Conservation (phyloP, 1,140 invertebrate species). For the Pseudobourletiella spinata region DNA sequence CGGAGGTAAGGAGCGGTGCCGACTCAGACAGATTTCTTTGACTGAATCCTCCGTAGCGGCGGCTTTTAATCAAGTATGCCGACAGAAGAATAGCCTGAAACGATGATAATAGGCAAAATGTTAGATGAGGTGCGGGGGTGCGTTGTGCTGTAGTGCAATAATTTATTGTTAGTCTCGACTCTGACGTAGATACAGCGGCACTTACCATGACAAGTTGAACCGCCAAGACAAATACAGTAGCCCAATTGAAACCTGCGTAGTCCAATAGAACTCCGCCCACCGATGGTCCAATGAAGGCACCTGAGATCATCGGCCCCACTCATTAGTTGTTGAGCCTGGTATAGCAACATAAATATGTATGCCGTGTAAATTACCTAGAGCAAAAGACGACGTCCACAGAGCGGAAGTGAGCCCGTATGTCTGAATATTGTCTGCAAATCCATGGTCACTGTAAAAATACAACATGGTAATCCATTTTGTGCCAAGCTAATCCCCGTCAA, state of each 20-base stretch:
- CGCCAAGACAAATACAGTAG: not conserved
- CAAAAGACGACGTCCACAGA: slow-evolving; percentile 75
- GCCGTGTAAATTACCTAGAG: slow-evolving; percentile 60
- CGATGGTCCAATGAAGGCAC: slow-evolving; percentile 70
- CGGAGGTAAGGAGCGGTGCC: not conserved
- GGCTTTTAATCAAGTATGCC: no score
- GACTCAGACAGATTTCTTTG: not conserved
- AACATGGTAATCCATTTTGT: not conserved
- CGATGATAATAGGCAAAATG: no score
- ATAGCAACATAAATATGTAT: not conserved
- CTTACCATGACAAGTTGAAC: not conserved
- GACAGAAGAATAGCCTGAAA: no score
- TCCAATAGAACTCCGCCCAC: slow-evolving; percentile 66
- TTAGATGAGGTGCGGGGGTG: no score
- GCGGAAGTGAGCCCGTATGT: slow-evolving; percentile 76
- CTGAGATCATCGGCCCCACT: slow-evolving; percentile 36
- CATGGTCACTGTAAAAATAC: slow-evolving; percentile 11
- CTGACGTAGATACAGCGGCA: no score
- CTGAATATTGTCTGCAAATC: slow-evolving; percentile 49
- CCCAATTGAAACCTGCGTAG: slow-evolving; percentile 52
- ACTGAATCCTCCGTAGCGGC: not conserved
- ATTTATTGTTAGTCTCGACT: no score
- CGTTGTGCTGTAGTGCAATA: no score
- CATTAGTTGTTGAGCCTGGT: not conserved
- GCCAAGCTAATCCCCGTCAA: not conserved